These are phyloP conservation scores for Aricia artaxerxes DNA, from an alignment of 2,888 invertebrate genomes.

Conservation along the genomic window DNA sequence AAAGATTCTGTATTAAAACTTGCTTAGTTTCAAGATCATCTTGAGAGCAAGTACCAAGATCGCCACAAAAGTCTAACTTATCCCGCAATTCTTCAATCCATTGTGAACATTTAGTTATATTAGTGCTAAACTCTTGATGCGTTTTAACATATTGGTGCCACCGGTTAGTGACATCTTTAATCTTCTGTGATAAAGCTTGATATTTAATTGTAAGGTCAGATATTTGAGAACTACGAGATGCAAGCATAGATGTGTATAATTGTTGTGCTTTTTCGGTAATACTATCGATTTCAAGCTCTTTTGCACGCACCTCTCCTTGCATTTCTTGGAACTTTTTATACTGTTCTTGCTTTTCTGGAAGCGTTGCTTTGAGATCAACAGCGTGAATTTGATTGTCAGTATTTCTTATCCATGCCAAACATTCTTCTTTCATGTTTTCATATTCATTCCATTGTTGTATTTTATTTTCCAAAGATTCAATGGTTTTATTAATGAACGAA, in stretches of 20 bases:
- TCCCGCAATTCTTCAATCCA: conserved; percentile 92
- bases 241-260: conserved; percentile 86
- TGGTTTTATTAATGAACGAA: conserved; percentile 87
- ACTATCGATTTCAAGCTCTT: conserved; percentile 95
- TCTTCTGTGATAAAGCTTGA: conserved; percentile 92
- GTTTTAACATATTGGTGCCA: conserved; percentile 95
- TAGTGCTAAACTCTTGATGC: conserved; percentile 92
- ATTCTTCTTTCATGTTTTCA: conserved; percentile 91
- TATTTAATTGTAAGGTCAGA: conserved; percentile 96
- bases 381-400: conserved; percentile 93
- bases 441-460: conserved; percentile 96
- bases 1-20: conserved; percentile 90
- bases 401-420: conserved; percentile 92
- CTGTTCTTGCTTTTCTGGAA: conserved; percentile 91
- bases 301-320: conserved; percentile 94
- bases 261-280: conserved; percentile 95
- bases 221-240: conserved; percentile 89
- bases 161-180: conserved; percentile 93
- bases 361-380: conserved; percentile 90
- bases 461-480: conserved; percentile 89
- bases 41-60: conserved; percentile 89
- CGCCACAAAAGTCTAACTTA: conserved; percentile 93
- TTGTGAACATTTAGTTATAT: conserved; percentile 87
- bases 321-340: conserved; percentile 88
- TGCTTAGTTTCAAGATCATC: conserved; percentile 92